phyloP scores from a whole-genome alignment of 2,888 invertebrate genomes.

The Andrena bucephala region DNA sequence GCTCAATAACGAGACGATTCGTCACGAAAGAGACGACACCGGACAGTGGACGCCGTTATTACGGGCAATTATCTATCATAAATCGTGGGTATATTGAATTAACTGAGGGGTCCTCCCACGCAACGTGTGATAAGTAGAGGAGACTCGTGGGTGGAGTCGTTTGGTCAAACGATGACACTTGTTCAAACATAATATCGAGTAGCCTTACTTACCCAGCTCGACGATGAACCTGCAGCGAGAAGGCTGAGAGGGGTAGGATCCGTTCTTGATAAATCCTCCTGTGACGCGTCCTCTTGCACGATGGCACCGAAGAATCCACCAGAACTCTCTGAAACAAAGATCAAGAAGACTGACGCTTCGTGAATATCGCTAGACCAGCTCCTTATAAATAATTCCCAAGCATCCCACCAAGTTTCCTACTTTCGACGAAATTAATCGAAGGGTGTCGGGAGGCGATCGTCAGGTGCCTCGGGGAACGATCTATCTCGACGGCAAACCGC shows the following conservation, averaged over 20 bases:
- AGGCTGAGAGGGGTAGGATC: conserved; percentile 66
- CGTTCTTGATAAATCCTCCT: conserved; percentile 23
- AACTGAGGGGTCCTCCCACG: conserved; percentile 39
- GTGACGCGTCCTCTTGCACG: conserved; percentile 14
- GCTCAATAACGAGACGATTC: conserved; percentile 9
- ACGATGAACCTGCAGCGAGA: conserved; percentile 57
- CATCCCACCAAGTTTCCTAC: neutral
- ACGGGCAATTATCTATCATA: conserved; percentile 62
- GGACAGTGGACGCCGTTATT: conserved; percentile 36
- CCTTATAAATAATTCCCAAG: no score
- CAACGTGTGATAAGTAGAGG: conserved; percentile 1
- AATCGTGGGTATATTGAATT: conserved; percentile 42
- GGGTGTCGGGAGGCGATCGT: neutral
- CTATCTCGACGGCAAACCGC: conserved; percentile 53
- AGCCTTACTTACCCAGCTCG: conserved; percentile 39
- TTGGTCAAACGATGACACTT: conserved; percentile 70
- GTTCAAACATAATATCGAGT: conserved; percentile 76
- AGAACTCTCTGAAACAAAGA: conserved; percentile 5
- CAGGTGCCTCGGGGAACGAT: conserved; percentile 52
- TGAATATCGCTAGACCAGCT: no score
- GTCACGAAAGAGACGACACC: conserved; percentile 52
- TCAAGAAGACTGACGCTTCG: neutral
- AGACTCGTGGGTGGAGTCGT: conserved; percentile 25
- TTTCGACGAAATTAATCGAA: conserved; percentile 9
- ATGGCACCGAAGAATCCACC: neutral